Base-by-base conservation (phyloP, 2,888 invertebrate genomes). In the Scotopteryx bipunctaria region DNA sequence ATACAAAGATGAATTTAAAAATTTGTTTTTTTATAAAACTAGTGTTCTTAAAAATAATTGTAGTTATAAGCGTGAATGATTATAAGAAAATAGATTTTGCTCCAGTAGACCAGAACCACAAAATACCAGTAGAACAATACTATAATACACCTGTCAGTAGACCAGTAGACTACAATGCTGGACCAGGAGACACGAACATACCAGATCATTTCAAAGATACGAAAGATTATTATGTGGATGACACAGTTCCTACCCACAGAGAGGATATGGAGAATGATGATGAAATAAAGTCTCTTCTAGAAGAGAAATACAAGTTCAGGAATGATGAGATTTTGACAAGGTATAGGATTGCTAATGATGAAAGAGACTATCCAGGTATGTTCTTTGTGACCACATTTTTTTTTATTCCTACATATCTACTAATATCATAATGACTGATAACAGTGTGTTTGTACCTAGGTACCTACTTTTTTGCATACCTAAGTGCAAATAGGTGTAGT, bases 301-400 rank as follows among this genome's bases (percentile, higher is more conserved):
- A 89, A 69, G 81, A 85, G 16, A 85, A 81, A 43, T 88, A 87
- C 56, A 86, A 72, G 57, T 89, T 89, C 61, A 73, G 58, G 23
- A 88, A 86, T 61, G 83, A 86, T 59, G 81, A 81, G 42, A 72
- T 57, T 0, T 81, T 86, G 0, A 88, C 73, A 0, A 76, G 89
- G 21, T 89, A 67, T 49, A 78, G 66, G 25, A 73, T 88, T 3
- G 57, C 77, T 1, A 69, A 60, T 2, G 74, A 76, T 14, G 77
- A 74, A 0, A 67, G 64, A 17, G 59, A 67, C 3, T 65, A 59
- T 53, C 56, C 75, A 64, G 77, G 84, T 83, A 47, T 63, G 40
- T 21, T 1, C 1, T 5, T 27, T n/a, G n/a, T n/a, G n/a, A n/a
- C n/a, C n/a, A n/a, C n/a, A n/a, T n/a, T n/a, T n/a, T n/a, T n/a